Percentiles rank a stretch among this genome's conserved stretches.
These are phyloP conservation scores for Anguilla pacifica DNA, from an alignment of 2,797 vertebrate genomes.

Conservation along the genomic window DNA sequence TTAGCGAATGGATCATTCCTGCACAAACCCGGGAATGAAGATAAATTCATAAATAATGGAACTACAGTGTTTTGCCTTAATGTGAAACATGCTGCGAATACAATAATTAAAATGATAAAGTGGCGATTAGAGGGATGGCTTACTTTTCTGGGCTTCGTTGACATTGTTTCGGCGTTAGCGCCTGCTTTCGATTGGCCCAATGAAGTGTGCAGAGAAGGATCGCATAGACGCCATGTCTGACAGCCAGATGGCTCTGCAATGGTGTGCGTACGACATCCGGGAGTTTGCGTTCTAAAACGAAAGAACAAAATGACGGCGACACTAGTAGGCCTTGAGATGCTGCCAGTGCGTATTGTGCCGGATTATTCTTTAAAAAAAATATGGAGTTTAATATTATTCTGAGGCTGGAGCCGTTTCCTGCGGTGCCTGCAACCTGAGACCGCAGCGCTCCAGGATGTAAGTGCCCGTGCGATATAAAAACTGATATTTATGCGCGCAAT, in stretches of 20 bases:
- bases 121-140: not conserved
- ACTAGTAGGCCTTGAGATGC: not conserved
- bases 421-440: not conserved
- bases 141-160: not conserved
- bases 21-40: not conserved
- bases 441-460: not conserved
- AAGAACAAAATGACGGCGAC: not conserved
- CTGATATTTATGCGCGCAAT: not conserved
- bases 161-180: not conserved
- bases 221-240: not conserved
- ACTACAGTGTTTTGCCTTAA: not conserved
- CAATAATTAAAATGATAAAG: slow-evolving; percentile 4
- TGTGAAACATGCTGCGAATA: not conserved
- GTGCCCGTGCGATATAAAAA: not conserved
- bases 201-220: not conserved
- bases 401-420: not conserved
- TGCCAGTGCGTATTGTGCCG: too few relatives aligned
- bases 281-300: not conserved
- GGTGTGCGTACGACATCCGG: not conserved
- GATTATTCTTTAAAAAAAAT: not conserved
- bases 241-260: not conserved
- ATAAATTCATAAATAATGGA: not conserved
- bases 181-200: not conserved
- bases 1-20: not conserved
- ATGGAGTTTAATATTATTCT: not conserved